Base-by-base conservation (phyloP, 2,888 invertebrate genomes). In the Drosophila kuntzei region DNA sequence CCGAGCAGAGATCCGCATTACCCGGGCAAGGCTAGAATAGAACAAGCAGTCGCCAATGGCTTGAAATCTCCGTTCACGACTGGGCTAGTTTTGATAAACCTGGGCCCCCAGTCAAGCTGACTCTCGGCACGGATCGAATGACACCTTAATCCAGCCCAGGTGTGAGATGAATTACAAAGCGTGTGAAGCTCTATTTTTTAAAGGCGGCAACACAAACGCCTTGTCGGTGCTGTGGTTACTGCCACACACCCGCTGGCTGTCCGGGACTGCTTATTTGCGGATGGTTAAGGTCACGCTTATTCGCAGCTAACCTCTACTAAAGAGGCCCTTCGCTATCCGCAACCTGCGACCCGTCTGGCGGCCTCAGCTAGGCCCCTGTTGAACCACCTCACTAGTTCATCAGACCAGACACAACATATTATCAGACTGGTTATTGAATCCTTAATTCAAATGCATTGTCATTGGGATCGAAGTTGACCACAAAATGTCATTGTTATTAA, bases 341-440 rank as follows among this genome's bases (percentile, higher is more conserved):
- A 75, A 75, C 72, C 74, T 75, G 78, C 75, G 78, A 75, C 78
- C 75, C 75, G 78, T 77, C 78, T 68, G 75, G 73, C 49, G 43
- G 75, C 75, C 68, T 34, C 73, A 72, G 68, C 58, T 62, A 25
- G 65, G 57, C 39, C 44, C 11, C 53, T 57, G 44, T 18, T 18
- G 12, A 63, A 49, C 67, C 58, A 58, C 37, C 44, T 46, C 41
- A 58, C 50, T 5, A 62, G 37, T 32, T 67, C 53, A 39, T 27
- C 66, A 65, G 57, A 39, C 60, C 66, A 76, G 57, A 37, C 16
- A 16, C 11, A 9, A 37, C 16, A 3, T 37, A 37, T 37, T 37
- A 37, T 18, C 16, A 37, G 18, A 39, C 11, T 18, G 11, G 18
- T 39, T 2, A 39, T 39, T 39, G 18, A 39, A 11, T 11, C 4